Evolutionary conservation across 2,797 vertebrate genomes (phyloP), one percentile per base, ranked within the genome.

Genomic region (Synanceia verrucosa): DNA sequence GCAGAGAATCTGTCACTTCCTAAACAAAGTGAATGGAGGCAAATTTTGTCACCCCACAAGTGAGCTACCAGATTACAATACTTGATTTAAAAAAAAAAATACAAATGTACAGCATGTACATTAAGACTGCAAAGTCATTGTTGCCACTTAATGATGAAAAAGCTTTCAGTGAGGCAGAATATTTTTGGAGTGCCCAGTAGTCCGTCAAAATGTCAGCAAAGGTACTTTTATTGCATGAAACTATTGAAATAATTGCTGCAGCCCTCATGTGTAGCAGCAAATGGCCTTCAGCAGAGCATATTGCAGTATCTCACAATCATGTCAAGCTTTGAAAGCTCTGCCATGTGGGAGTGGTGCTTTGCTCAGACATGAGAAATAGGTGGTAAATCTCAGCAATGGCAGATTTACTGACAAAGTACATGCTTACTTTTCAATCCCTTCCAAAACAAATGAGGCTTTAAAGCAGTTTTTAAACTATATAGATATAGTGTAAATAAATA

Each of bases 391-490:
- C 14, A 19, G 28, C 24, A 41, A 21, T 28, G 62, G 34, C 46
- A 62, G 48, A 69, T 41, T 66, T 56, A 59, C 21, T 43, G 34
- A 37, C 67, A 55, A 64, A 53, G 36, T 59, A 56, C 44, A 57
- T 41, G 11, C 16, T 65, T 50, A 26, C 18, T 37, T 5, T 43
- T 26, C 18, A 80, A 46, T 33, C 33, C 3, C 16, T 52, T 74
- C 24, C 16, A 24, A 57, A 33, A 39, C 14, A 60, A 53, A 59
- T 28, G 9, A 4, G 13, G 23, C 13, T 37, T 76, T 29, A 31
- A 18, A 37, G 6, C 36, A 47, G 12, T 7, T 46, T 33, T 16
- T 26, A 66, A 53, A 43, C 13, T n/a, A n/a, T n/a, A n/a, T n/a
- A 44, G 19, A 55, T 29, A 5, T 39, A n/a, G 11, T 44, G 55